Base-by-base conservation (phyloP, 2,113 vertebrate genomes). In the Apteryx owenii region DNA sequence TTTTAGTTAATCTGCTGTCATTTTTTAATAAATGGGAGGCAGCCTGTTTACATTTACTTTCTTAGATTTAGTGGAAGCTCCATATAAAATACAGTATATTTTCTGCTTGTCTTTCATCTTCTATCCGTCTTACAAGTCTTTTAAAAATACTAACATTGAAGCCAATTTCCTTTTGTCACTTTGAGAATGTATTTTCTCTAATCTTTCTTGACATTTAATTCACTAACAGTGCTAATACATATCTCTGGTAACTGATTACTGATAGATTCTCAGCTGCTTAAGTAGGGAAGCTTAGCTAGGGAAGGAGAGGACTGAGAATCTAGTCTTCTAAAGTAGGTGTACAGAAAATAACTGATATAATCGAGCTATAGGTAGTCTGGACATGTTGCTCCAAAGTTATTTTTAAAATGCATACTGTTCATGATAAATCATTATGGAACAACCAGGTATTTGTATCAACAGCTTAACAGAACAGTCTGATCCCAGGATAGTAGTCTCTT, bases 21-120 rank as follows among this genome's bases (percentile, higher is more conserved):
- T 78, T 85, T 64, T 68, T 69, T 85, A 82, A 90, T 17, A 76
- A 82, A 89, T 50, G 33, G 21, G 69, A 77, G 68, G 71, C 58
- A 86, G 76, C 29, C 48, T 90, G 25, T 54, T 90, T 75, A 91
- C 53, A 76, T 85, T 95, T 69, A 54, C 15, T 33, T 88, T 89
- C 48, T 53, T 71, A 89, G 42, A 77, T 81, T 85, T 92, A 76
- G 53, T 88, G 54, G 48, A 90, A 76, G 88, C 51, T 86, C 56
- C 42, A 56, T 56, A 20, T 75, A 75, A 81, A 94, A 69, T 21
- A 60, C 22, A 58, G 78, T 19, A 14, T 28, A 44, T 44, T 61
- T 85, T 88, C 78, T 94, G 48, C 33, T 90, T 25, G 10, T 72
- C 54, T 95, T 94, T 95, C 85, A 85, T 25, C 68, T 76, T 76